Percentiles rank a stretch among this genome's conserved stretches.
phyloP scores from a whole-genome alignment of 2,888 invertebrate genomes.

The Hymenopus coronatus region DNA sequence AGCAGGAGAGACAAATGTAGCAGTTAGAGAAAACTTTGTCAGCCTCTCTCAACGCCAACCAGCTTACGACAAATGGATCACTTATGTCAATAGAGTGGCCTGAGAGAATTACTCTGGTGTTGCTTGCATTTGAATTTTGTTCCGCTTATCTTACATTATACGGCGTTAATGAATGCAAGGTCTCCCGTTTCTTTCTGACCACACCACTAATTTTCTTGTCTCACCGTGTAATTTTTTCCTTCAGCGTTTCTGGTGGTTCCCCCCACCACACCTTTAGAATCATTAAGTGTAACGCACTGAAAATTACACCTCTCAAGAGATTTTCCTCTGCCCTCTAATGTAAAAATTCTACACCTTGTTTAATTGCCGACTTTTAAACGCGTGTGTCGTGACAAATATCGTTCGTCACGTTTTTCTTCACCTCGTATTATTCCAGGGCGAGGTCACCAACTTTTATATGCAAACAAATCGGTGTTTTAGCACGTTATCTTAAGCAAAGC shows the following conservation, averaged over 20 bases:
- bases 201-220: not conserved
- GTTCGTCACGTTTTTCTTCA: not conserved
- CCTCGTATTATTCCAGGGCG: not conserved
- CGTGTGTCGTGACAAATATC: not conserved
- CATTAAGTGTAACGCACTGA: not conserved
- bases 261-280: not conserved
- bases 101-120: not conserved
- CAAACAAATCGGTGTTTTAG: not conserved
- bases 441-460: not conserved
- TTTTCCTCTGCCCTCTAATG: not conserved
- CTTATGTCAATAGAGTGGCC: not conserved
- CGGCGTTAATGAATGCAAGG: not conserved
- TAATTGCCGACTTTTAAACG: not conserved
- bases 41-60: not conserved
- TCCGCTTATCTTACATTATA: not conserved
- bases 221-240: not conserved
- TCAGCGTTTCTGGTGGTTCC: not conserved
- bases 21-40: not conserved
- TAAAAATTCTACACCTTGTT: not conserved
- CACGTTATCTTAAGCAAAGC: not conserved
- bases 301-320: not conserved
- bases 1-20: not conserved
- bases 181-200: not conserved
- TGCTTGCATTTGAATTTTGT: not conserved
- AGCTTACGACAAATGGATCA: not conserved